phyloP scores from a whole-genome alignment of 2,113 vertebrate genomes.

The Scopus umbretta region DNA sequence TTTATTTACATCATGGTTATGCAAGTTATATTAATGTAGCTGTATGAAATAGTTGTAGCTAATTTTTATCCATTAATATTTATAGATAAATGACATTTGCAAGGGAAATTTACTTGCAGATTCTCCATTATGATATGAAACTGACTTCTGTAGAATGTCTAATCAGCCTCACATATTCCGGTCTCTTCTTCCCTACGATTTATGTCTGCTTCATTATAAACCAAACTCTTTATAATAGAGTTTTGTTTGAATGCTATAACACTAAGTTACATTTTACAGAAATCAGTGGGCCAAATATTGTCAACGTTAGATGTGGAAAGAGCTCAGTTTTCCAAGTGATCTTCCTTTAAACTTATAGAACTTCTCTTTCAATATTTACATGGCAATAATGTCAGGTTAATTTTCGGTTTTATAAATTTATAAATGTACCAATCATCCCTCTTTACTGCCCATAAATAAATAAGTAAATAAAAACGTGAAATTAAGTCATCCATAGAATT shows the following conservation, averaged over 20 bases:
- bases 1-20: background rate
- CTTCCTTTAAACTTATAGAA: background rate
- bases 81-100: constrained; percentile 30
- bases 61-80: constrained; percentile 23
- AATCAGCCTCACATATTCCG: background rate
- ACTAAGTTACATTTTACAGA: background rate
- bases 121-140: constrained; percentile 1
- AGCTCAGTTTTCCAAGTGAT: background rate
- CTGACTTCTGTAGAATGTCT: background rate
- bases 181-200: background rate
- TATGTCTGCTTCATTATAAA: background rate
- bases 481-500: background rate
- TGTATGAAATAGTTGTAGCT: background rate
- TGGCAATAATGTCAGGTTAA: background rate
- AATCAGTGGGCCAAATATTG: background rate
- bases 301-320: background rate
- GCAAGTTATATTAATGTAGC: background rate
- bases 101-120: constrained; percentile 21
- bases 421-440: background rate
- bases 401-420: background rate
- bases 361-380: background rate
- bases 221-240: background rate
- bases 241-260: background rate
- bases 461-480: background rate
- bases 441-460: background rate